Conservation (phyloP, 2,797 vertebrate genomes). For the Jordanella pulchra region DNA sequence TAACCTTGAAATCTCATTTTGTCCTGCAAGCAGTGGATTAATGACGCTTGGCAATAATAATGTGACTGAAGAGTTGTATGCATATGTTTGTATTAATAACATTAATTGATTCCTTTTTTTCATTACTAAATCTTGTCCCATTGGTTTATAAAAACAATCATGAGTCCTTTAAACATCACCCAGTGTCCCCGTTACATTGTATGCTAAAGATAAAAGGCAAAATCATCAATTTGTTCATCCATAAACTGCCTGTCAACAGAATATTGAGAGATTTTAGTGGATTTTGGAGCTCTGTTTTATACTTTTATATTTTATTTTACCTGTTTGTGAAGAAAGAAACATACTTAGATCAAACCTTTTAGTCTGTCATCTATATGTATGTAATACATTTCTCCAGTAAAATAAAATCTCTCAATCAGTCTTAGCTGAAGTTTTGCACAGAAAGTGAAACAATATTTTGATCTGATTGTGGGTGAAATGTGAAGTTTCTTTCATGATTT, state of each 20-base stretch:
- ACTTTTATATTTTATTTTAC: background rate
- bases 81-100: background rate
- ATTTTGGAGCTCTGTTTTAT: conserved; percentile 3
- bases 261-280: background rate
- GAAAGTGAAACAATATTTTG: background rate
- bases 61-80: background rate
- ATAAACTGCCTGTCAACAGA: background rate
- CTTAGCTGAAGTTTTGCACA: background rate
- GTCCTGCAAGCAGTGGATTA: background rate
- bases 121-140: too few relatives aligned
- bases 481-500: too few relatives aligned
- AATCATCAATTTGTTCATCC: background rate
- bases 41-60: background rate
- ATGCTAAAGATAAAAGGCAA: background rate
- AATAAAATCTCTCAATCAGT: background rate
- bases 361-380: background rate
- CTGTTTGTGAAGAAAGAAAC: background rate
- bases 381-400: background rate
- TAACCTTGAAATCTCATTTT: background rate
- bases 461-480: background rate
- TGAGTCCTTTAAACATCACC: background rate
- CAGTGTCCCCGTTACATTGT: background rate
- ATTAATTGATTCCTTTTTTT: background rate
- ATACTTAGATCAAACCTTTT: background rate
- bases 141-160: background rate